Percentiles rank a stretch among this genome's conserved stretches.
These are phyloP conservation scores for Lontra canadensis DNA, from an alignment of 2,113 vertebrate genomes.

Conservation along the genomic window DNA sequence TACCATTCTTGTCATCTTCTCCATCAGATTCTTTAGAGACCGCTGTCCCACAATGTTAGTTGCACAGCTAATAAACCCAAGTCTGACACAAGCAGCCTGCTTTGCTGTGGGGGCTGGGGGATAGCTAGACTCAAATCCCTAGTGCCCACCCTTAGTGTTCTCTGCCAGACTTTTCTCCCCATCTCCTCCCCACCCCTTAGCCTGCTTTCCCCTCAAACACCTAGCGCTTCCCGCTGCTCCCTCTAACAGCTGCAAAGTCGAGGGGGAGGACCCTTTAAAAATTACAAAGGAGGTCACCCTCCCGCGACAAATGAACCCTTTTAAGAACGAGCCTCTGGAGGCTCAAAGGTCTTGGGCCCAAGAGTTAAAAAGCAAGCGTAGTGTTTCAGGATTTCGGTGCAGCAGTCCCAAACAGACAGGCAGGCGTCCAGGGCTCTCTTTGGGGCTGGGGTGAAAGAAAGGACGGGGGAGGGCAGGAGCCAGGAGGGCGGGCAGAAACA, in stretches of 20 bases:
- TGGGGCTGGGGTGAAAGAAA: slow-evolving; percentile 82
- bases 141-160: slow-evolving; percentile 24
- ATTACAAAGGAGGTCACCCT: slow-evolving; percentile 73
- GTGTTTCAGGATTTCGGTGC: slow-evolving; percentile 79
- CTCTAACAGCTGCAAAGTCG: slow-evolving; percentile 73
- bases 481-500: slow-evolving; percentile 81
- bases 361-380: slow-evolving; percentile 73
- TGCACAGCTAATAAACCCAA: neutral
- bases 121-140: neutral
- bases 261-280: slow-evolving; percentile 65
- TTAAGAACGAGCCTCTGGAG: slow-evolving; percentile 71
- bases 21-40: neutral
- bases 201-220: slow-evolving; percentile 12
- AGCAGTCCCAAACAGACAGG: slow-evolving; percentile 82
- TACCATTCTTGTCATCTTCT: neutral
- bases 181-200: neutral
- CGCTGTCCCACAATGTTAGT: neutral
- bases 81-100: neutral
- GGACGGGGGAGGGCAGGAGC: slow-evolving; percentile 73
- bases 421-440: slow-evolving; percentile 86
- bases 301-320: slow-evolving; percentile 63
- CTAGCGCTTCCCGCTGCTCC: slow-evolving; percentile 60
- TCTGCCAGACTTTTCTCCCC: neutral
- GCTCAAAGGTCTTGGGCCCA: slow-evolving; percentile 77
- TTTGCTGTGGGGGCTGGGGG: neutral